Percentiles rank a stretch among this genome's conserved stretches.
phyloP scores from a whole-genome alignment of 2,113 vertebrate species.

The Rhombomys opimus region DNA sequence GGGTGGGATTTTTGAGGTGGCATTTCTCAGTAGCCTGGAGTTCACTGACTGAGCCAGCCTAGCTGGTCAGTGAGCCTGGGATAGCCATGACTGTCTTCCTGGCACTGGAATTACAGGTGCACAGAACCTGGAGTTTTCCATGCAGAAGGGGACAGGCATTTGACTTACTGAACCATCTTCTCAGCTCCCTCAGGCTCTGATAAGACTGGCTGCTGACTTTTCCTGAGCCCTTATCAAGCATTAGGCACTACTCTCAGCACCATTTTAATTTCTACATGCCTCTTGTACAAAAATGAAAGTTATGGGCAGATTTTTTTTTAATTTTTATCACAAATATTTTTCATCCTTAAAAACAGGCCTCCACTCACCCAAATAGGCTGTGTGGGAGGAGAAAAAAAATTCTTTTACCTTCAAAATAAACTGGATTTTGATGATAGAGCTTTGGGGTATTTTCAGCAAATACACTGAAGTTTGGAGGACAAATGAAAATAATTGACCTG shows the following conservation, averaged over 20 bases:
- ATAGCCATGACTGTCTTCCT: background rate
- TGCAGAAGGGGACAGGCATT: no score
- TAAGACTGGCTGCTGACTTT: background rate
- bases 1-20: background rate
- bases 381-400: background rate
- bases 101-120: background rate
- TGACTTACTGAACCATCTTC: background rate
- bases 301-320: background rate
- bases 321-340: constrained; percentile 18
- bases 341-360: constrained; percentile 34
- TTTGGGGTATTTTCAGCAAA: constrained; percentile 63
- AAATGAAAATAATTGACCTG: constrained; percentile 70
- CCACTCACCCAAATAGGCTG: constrained; percentile 35
- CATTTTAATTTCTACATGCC: background rate
- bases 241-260: background rate
- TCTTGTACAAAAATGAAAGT: background rate
- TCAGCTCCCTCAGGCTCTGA: background rate
- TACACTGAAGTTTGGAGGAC: constrained; percentile 58
- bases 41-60: no score
- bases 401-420: constrained; percentile 60
- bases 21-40: background rate
- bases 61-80: background rate
- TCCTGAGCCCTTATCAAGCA: background rate
- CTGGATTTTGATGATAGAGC: constrained; percentile 63
- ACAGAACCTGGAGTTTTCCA: no score